Evolutionary conservation across 2,797 vertebrate genomes (phyloP).

Genomic region (Crypturellus tataupa): DNA sequence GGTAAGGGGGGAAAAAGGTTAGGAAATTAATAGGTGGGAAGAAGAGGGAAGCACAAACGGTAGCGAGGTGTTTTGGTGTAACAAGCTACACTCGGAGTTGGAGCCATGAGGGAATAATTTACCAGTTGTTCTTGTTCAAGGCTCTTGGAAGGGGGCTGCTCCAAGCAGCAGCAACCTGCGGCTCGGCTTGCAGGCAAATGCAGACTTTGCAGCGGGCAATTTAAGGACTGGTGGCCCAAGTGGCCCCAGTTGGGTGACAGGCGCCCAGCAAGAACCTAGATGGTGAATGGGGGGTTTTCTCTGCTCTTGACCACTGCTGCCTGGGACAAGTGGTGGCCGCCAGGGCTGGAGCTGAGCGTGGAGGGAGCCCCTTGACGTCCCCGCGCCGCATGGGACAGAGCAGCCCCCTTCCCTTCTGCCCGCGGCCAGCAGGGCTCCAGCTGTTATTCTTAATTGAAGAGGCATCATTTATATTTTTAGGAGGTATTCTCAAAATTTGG

Average conservation of each 20-base stretch:
- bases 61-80: neutral
- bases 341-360: accelerated
- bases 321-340: neutral
- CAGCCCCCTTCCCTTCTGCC: neutral
- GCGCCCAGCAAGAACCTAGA: neutral
- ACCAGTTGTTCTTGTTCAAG: neutral
- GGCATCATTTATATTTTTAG: neutral
- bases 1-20: neutral
- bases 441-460: neutral
- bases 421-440: neutral
- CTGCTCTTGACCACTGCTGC: neutral
- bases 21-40: neutral
- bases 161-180: neutral
- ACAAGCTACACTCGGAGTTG: neutral
- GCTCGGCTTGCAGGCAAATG: accelerated
- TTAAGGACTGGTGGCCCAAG: neutral
- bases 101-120: neutral
- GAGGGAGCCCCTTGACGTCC: neutral
- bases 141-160: neutral
- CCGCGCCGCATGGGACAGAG: accelerated
- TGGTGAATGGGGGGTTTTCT: neutral
- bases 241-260: neutral
- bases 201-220: neutral
- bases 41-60: neutral
- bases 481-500: neutral